phyloP scores from a whole-genome alignment of 1,140 invertebrate genomes.

The Macrotrachela quadricornifera region DNA sequence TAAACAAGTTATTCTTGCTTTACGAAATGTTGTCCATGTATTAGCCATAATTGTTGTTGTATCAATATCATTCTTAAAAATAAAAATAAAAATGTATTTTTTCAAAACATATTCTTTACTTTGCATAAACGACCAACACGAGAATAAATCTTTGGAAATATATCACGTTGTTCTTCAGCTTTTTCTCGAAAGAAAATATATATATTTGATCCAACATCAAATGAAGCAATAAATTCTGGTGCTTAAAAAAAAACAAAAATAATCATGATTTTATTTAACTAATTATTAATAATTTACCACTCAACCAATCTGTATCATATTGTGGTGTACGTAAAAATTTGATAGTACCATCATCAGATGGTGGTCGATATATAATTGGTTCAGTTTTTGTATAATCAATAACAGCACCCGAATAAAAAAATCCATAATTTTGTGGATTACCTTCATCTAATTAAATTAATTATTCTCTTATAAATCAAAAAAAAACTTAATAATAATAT shows the following conservation, averaged over 20 bases:
- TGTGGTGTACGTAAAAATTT: constrained; percentile 3
- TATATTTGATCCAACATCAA: constrained; percentile 60
- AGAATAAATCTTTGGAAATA: constrained; percentile 45
- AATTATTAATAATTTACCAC: not conserved
- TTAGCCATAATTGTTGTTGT: too few species aligned
- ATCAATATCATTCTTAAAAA: not conserved
- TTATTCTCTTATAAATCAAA: not conserved
- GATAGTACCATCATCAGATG: not conserved
- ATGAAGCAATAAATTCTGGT: constrained; percentile 70
- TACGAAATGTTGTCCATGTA: too few species aligned
- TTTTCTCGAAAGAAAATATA: constrained; percentile 73
- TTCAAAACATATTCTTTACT: constrained; percentile 12
- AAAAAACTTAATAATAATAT: not conserved
- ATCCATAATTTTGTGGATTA: constrained; percentile 1
- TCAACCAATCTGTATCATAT: constrained; percentile 6
- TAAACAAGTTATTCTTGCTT: too few species aligned
- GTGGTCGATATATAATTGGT: constrained; percentile 6
- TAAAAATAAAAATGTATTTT: not conserved
- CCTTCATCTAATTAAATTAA: not conserved
- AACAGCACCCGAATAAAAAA: constrained; percentile 1
- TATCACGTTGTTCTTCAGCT: constrained; percentile 59
- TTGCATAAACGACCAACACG: constrained; percentile 23
- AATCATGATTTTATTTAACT: not conserved
- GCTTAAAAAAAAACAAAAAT: constrained; percentile 23
- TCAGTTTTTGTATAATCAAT: constrained; percentile 7